A percentile compares a stretch with the other conserved stretches of the same genome.
phyloP scores from a whole-genome alignment of 2,888 invertebrate species.

The Margaritifera margaritifera region DNA sequence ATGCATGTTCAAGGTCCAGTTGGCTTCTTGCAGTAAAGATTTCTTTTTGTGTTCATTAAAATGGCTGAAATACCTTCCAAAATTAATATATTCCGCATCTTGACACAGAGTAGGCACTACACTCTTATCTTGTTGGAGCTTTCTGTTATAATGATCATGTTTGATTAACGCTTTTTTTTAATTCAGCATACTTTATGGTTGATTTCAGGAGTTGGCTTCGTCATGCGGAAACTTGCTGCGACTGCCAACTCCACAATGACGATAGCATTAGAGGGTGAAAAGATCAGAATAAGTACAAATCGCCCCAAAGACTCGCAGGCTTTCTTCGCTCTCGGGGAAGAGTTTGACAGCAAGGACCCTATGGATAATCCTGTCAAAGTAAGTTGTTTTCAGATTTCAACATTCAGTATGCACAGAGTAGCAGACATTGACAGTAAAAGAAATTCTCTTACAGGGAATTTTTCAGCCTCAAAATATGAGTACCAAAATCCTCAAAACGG shows the following conservation, averaged over 20 bases:
- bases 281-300: conserved; percentile 22
- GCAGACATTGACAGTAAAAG: not conserved
- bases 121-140: too few relatives aligned
- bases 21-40: too few relatives aligned
- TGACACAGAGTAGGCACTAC: too few relatives aligned
- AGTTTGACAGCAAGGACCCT: conserved; percentile 22
- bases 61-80: too few relatives aligned
- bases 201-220: conserved; percentile 23
- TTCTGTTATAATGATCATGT: too few relatives aligned
- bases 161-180: too few relatives aligned
- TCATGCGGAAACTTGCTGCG: conserved; percentile 21
- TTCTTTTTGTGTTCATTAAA: too few relatives aligned
- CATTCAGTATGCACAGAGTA: not conserved
- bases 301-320: conserved; percentile 23
- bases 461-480: not conserved
- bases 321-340: conserved; percentile 15
- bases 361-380: conserved; percentile 29
- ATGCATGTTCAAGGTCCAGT: too few relatives aligned
- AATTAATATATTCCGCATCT: too few relatives aligned
- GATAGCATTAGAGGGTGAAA: conserved; percentile 15
- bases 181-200: too few relatives aligned
- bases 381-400: not conserved
- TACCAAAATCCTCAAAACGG: too few relatives aligned
- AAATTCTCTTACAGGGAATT: not conserved
- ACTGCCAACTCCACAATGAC: conserved; percentile 26